Evolutionary conservation across 2,888 invertebrate genomes (phyloP), one percentile per base, ranked within the genome.

Genomic region (Stenodema calcarata): DNA sequence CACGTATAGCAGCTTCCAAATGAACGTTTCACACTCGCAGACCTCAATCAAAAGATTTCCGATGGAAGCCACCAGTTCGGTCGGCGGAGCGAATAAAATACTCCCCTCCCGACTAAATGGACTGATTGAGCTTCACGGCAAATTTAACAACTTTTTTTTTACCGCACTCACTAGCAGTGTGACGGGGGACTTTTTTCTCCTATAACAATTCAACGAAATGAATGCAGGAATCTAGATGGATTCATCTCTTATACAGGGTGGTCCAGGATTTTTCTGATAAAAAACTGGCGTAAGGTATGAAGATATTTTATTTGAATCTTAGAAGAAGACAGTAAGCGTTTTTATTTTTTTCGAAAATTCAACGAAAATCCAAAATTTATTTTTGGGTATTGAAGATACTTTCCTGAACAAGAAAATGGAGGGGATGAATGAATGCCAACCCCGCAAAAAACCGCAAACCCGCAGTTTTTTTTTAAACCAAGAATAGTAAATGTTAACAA

Each of bases 41-140:
- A 82, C 69, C 69, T 82, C 82, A 82, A 82, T 82, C 82, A 82
- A 82, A 82, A 82, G 82, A 82, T 82, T 82, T 82, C 82, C 82
- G 82, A 82, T 69, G 82, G 44, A 78, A 27, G 78, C 78, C 44
- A 78, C 78, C 44, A 42, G 78, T 78, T 30, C 75, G 75, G 35
- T 41, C 35, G 35, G 35, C n/a, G 75, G 75, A 41, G 75, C 75
- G 35, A n/a, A 78, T 44, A 44, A 78, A 44, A 42, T 42, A 78
- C 41, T 78, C 18, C 78, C 44, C 44, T 78, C 78, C 44, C 42
- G 18, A 78, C 41, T 62, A 78, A 78, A 42, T 42, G 78, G 78
- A 42, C 44, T 78, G 78, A 78, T 78, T 78, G 78, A 44, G 44
- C 78, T 42, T 78, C 78, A 78, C 78, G 78, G 78, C 78, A 78